Evolutionary conservation across 2,888 invertebrate species (phyloP), one percentile per base, ranked within the genome.

Genomic region (Drosophila kanekoi): DNA sequence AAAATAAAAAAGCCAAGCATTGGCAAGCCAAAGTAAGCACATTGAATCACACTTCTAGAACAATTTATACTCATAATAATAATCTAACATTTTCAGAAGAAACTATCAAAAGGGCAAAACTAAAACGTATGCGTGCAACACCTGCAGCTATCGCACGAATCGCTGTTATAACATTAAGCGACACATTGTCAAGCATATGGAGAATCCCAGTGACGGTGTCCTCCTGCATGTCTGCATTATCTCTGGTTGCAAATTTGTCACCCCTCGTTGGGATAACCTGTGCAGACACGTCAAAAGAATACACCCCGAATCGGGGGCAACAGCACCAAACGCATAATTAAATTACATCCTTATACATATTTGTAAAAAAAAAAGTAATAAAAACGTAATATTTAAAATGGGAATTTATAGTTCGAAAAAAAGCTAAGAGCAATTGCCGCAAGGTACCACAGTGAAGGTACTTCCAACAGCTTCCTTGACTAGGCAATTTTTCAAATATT

Each of bases 151-250:
- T 45, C 67, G 67, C 8, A 72, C 76, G 10, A 61, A 44, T 35
- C 76, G 76, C 11, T 37, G 18, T n/a, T 76, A 61, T 11, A 76
- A 76, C 18, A 68, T 76, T 14, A 60, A 72, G 23, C 58, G 76
- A 16, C 76, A 76, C n/a, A 33, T 76, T 16, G 54, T 60, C 33
- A 72, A 64, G 4, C 75, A 76, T 16, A 40, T 35, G 35, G 28
- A 28, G 63, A 52, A 41, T 16, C 14, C 52, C 18, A 14, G 23
- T 16, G 33, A 47, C 1, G 48, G 54, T 20, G 20, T 72, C 4
- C 3, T 58, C 3, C 10, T 72, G 0, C 76, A 76, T 41, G 76
- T 76, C 2, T 76, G 76, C 18, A 67, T 76, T 0, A 76, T 76
- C 11, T 58, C 76, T 14, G 51, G 67, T 11, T 76, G 76, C 18